A percentile compares a stretch with the other conserved stretches of the same genome.
Conservation (phyloP, 2,113 vertebrate genomes). For the Centropristis striata region DNA sequence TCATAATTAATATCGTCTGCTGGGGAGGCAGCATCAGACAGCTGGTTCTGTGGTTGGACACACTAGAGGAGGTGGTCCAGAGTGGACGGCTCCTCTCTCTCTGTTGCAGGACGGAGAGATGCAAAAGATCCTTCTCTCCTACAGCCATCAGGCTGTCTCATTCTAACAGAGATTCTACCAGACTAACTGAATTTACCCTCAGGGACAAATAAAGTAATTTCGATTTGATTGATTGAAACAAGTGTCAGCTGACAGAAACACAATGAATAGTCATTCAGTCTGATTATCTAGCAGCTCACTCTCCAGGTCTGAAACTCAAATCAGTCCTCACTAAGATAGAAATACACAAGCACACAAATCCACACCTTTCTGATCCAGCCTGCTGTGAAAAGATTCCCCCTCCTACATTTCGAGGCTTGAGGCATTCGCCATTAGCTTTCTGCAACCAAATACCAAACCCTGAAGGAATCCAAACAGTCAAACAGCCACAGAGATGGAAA, state of each 20-base stretch:
- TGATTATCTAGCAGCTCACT: background rate
- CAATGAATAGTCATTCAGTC: background rate
- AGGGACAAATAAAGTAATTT: too few species aligned
- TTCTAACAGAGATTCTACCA: too few species aligned
- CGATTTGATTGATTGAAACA: too few species aligned
- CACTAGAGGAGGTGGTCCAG: too few species aligned
- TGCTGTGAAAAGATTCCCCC: background rate
- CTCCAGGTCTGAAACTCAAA: background rate
- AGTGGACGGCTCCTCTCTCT: too few species aligned
- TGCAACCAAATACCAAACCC: background rate
- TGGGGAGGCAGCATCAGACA: too few species aligned
- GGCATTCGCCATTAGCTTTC: conserved; percentile 18
- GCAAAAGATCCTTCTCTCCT: too few species aligned
- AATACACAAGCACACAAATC: background rate
- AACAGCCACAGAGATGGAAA: background rate
- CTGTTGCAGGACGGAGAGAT: too few species aligned
- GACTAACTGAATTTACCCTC: too few species aligned
- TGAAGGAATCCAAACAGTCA: background rate
- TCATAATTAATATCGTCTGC: too few species aligned
- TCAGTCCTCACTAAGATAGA: background rate
- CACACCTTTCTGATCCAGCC: background rate
- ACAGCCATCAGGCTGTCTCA: too few species aligned
- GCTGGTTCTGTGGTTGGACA: too few species aligned
- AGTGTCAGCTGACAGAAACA: background rate
- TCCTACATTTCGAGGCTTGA: background rate